Conservation (phyloP, 2,888 invertebrate species). For the Mycogona germanica region DNA sequence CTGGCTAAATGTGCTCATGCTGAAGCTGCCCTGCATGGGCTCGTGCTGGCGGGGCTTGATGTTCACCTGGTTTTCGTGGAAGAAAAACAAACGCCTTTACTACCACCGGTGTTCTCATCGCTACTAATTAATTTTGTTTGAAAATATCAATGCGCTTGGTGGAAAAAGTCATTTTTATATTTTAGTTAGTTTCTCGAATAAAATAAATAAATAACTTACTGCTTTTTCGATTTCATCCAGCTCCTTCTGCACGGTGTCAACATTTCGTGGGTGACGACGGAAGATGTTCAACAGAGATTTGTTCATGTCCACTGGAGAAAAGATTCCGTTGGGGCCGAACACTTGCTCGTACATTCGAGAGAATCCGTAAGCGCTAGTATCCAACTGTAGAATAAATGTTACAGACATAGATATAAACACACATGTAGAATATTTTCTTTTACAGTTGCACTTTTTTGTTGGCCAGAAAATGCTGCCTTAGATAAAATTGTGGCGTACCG, state of each 20-base stretch:
- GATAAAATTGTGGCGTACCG: constrained; percentile 10
- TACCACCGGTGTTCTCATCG: no score
- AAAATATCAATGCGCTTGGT: background rate
- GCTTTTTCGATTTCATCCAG: constrained; percentile 13
- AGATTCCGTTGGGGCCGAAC: constrained; percentile 2
- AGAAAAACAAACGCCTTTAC: background rate
- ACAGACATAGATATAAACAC: no score
- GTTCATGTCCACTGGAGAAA: constrained; percentile 8
- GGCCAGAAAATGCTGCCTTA: no score
- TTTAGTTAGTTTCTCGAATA: no score
- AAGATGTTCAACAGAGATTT: constrained; percentile 14
- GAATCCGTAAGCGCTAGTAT: constrained; percentile 9
- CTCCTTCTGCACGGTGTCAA: constrained; percentile 16
- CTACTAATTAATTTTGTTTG: background rate
- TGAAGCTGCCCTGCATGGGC: background rate
- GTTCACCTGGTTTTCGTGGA: background rate
- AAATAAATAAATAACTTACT: background rate
- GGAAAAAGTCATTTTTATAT: background rate
- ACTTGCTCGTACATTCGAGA: constrained; percentile 3
- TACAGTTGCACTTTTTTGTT: no score
- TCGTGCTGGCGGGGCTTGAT: background rate
- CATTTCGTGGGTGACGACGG: constrained; percentile 14
- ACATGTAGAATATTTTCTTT: no score
- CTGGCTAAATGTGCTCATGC: constrained; percentile 1
- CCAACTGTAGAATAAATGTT: constrained; percentile 6